These are phyloP conservation scores for Epinephelus awoara DNA, from an alignment of 2,797 vertebrate genomes.

Conservation along the genomic window DNA sequence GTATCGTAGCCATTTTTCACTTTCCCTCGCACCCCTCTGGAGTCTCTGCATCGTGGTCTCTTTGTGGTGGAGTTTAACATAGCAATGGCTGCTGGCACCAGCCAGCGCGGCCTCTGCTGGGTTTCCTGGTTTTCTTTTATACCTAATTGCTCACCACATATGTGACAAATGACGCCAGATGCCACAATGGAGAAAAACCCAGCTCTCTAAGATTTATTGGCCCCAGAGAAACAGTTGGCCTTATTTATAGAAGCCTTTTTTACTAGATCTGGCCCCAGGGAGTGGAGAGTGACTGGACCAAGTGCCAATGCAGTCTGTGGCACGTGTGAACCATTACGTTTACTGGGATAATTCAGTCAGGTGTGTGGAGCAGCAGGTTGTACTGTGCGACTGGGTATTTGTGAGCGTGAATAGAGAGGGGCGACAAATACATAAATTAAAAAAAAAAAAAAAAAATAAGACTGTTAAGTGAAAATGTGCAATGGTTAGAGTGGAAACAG, in stretches of 20 bases:
- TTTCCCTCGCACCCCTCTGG: constrained; percentile 23
- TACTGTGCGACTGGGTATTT: constrained; percentile 27
- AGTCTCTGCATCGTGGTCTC: constrained; percentile 54
- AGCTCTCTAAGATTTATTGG: constrained; percentile 80
- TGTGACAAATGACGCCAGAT: constrained; percentile 85
- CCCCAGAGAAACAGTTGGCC: constrained; percentile 72
- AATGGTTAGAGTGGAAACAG: not conserved
- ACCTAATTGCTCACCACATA: constrained; percentile 83
- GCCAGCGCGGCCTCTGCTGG: constrained; percentile 56
- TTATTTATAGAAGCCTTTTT: constrained; percentile 81
- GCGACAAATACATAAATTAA: not conserved
- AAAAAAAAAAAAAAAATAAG: not conserved
- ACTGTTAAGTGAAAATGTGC: not conserved
- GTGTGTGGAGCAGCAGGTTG: constrained; percentile 65
- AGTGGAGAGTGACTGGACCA: constrained; percentile 64
- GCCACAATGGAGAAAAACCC: constrained; percentile 77
- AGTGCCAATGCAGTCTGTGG: constrained; percentile 63
- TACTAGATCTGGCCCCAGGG: constrained; percentile 72
- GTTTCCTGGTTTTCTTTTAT: constrained; percentile 80
- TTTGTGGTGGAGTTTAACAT: constrained; percentile 73
- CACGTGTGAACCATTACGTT: constrained; percentile 77
- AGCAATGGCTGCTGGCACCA: constrained; percentile 74
- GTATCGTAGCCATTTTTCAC: constrained; percentile 32
- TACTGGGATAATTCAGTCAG: constrained; percentile 61
- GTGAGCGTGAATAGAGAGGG: not conserved